phyloP scores from a whole-genome alignment of 2,797 vertebrate species.

The Lepus oiostolus region DNA sequence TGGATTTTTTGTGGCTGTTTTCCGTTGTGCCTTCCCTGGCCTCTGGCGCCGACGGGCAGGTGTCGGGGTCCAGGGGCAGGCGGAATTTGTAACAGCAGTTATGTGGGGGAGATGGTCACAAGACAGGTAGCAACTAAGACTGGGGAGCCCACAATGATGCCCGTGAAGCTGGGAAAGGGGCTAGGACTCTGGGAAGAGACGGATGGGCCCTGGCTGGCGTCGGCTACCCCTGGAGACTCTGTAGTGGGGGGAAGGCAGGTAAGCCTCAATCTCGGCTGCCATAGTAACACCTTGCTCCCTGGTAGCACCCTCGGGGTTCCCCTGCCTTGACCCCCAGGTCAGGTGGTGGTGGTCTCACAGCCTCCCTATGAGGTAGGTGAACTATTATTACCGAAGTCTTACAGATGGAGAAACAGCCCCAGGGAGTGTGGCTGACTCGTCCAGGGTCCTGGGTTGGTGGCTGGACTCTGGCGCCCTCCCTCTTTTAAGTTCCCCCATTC shows the following conservation, averaged over 20 bases:
- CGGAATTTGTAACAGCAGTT: constrained; percentile 85
- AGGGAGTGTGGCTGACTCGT: constrained; percentile 66
- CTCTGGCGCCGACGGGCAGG: constrained; percentile 53
- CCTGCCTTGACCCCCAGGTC: constrained; percentile 70
- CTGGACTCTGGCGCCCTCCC: constrained; percentile 28
- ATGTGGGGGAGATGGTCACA: constrained; percentile 85
- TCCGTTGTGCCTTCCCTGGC: constrained; percentile 72
- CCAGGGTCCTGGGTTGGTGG: constrained; percentile 62
- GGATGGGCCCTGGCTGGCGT: constrained; percentile 33
- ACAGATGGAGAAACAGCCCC: constrained; percentile 80
- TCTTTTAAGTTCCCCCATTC: constrained; percentile 38
- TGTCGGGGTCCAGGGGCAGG: constrained; percentile 49
- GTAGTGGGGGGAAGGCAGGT: not conserved
- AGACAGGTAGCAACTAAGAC: constrained; percentile 84
- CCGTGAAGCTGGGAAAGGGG: constrained; percentile 74
- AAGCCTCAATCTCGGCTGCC: constrained; percentile 64
- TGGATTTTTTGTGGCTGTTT: constrained; percentile 72
- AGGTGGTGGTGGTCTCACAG: constrained; percentile 79
- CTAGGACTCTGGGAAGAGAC: constrained; percentile 68
- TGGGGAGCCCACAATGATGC: constrained; percentile 84
- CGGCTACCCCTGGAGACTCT: constrained; percentile 36
- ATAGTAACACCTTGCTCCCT: constrained; percentile 73
- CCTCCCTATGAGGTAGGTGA: constrained; percentile 83
- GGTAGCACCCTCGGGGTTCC: constrained; percentile 80
- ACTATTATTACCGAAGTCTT: constrained; percentile 83